phyloP scores from a whole-genome alignment of 2,797 vertebrate species.

The Cercopithecus mitis region DNA sequence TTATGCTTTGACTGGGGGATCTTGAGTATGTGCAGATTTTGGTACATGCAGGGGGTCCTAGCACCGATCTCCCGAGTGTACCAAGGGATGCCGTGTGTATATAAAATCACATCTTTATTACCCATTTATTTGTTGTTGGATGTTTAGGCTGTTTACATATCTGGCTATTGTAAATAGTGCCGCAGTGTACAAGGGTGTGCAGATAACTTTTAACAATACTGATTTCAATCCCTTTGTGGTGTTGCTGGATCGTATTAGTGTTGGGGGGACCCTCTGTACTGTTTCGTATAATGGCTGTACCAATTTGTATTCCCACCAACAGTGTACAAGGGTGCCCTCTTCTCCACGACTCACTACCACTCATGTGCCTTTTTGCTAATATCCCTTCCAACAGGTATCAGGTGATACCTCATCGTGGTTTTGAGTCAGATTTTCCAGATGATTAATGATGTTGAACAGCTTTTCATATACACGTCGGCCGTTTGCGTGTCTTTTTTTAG shows the following conservation, averaged over 20 bases:
- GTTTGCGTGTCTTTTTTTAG: rapidly evolving
- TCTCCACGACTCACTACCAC: not conserved
- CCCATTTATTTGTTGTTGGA: not conserved
- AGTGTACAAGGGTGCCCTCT: not conserved
- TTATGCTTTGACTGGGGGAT: not conserved
- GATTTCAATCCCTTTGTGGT: not conserved
- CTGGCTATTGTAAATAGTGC: not conserved
- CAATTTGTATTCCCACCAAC: not conserved
- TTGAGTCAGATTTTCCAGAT: not conserved
- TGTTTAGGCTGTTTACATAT: not conserved
- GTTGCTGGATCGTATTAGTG: not conserved
- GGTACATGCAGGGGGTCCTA: not conserved
- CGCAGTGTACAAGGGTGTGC: not conserved
- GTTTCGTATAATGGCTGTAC: not conserved
- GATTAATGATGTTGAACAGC: not conserved
- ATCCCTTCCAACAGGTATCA: too few relatives aligned
- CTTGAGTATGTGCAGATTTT: not conserved
- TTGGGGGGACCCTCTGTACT: not conserved
- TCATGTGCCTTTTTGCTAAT: not conserved
- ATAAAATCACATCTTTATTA: not conserved
- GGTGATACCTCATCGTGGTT: not conserved
- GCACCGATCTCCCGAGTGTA: not conserved
- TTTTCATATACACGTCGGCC: not conserved
- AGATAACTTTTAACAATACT: not conserved
- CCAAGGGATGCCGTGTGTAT: not conserved